Percentiles rank a stretch among this genome's conserved stretches.
Evolutionary conservation across 2,113 vertebrate species (phyloP).

Genomic region (Perognathus longimembris): DNA sequence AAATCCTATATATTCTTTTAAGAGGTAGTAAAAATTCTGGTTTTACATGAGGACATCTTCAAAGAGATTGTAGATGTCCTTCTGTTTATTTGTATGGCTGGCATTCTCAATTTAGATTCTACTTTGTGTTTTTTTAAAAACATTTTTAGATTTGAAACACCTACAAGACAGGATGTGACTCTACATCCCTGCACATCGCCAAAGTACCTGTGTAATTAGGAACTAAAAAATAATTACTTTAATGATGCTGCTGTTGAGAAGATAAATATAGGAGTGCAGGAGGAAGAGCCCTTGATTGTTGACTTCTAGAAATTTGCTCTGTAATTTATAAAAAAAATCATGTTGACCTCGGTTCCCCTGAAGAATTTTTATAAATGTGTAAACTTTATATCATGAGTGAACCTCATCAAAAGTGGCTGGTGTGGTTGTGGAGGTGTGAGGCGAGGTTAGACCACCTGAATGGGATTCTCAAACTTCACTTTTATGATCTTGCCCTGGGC

Average conservation of each 20-base stretch:
- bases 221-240: background rate
- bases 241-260: background rate
- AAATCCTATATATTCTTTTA: background rate
- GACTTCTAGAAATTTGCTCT: slow-evolving; percentile 37
- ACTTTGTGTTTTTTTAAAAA: background rate
- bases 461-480: background rate
- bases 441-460: background rate
- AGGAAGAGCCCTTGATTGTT: slow-evolving; percentile 4
- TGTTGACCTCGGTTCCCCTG: background rate
- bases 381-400: background rate
- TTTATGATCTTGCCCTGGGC: background rate
- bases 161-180: background rate
- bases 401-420: background rate
- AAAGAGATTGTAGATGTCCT: background rate
- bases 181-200: background rate
- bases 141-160: slow-evolving; percentile 47
- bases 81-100: background rate
- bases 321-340: slow-evolving; percentile 15
- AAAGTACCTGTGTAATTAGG: background rate
- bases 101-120: background rate
- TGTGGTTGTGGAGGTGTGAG: background rate
- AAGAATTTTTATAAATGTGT: slow-evolving; percentile 19
- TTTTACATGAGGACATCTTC: background rate
- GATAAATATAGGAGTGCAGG: background rate
- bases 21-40: background rate